Evolutionary conservation across 2,113 vertebrate genomes (phyloP).

Genomic region (Cariama cristata): DNA sequence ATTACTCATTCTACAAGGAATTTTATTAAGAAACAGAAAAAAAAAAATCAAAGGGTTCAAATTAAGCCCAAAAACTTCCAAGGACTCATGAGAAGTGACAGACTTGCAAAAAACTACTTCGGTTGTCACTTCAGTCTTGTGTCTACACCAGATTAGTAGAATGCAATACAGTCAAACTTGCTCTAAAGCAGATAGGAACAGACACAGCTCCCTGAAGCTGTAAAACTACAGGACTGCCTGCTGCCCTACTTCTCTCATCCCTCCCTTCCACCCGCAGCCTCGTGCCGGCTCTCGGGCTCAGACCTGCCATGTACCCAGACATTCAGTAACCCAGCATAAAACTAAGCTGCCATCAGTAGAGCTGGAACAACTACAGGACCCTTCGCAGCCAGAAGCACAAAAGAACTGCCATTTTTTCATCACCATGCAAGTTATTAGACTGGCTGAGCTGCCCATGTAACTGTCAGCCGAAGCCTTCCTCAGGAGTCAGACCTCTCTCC

Average conservation of each 20-base stretch:
- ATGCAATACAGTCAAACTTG: not conserved
- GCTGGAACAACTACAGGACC: not conserved
- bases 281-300: not conserved
- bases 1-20: not conserved
- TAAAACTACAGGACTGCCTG: not conserved
- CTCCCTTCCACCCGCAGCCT: not conserved
- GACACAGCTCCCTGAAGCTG: not conserved
- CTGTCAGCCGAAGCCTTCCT: not conserved
- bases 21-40: not conserved
- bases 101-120: not conserved
- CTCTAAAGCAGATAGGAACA: not conserved
- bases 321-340: not conserved
- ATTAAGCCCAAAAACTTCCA: not conserved
- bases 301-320: not conserved
- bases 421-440: not conserved
- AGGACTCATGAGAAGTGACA: rapidly evolving
- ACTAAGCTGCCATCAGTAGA: not conserved
- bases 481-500: not conserved
- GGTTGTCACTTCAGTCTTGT: not conserved
- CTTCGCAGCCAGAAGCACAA: rapidly evolving
- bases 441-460: not conserved
- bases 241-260: not conserved
- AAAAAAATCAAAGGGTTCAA: not conserved
- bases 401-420: not conserved
- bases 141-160: not conserved